Conservation (phyloP, 2,113 vertebrate genomes). For the Ailuropoda melanoleuca region DNA sequence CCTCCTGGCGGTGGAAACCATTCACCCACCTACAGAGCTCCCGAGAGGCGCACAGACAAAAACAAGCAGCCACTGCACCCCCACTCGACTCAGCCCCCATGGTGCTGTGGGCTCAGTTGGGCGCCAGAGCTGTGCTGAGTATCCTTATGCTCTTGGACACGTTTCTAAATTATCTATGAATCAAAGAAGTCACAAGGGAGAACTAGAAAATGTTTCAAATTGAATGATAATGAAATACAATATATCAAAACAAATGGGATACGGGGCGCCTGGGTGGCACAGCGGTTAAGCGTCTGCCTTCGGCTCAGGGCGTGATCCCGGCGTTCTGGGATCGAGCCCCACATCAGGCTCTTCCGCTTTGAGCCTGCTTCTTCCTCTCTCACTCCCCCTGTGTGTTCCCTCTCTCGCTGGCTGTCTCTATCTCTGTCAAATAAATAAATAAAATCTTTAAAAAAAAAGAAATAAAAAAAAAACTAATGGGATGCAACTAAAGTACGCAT, state of each 20-base stretch:
- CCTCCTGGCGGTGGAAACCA: neutral
- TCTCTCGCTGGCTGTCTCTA: too few relatives aligned
- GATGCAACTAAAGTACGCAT: neutral
- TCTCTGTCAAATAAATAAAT: too few relatives aligned
- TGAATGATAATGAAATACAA: neutral
- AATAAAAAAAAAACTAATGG: too few relatives aligned
- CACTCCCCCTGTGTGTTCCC: too few relatives aligned
- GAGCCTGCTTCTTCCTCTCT: too few relatives aligned
- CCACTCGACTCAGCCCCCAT: neutral
- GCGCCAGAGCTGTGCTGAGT: neutral
- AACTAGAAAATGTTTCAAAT: neutral
- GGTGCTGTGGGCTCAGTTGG: neutral
- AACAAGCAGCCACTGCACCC: neutral
- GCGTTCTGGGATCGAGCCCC: too few relatives aligned
- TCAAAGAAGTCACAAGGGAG: constrained; percentile 4
- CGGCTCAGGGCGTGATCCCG: too few relatives aligned
- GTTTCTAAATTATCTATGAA: neutral
- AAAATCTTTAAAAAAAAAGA: too few relatives aligned
- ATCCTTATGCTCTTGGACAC: neutral
- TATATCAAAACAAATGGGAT: neutral
- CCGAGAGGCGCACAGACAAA: neutral
- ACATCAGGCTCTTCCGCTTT: too few relatives aligned
- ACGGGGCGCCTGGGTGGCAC: too few relatives aligned
- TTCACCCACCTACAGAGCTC: neutral
- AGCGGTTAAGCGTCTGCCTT: too few relatives aligned